Base-by-base conservation (phyloP, 92 coral and sea anemone species). In the Montipora capitata region DNA sequence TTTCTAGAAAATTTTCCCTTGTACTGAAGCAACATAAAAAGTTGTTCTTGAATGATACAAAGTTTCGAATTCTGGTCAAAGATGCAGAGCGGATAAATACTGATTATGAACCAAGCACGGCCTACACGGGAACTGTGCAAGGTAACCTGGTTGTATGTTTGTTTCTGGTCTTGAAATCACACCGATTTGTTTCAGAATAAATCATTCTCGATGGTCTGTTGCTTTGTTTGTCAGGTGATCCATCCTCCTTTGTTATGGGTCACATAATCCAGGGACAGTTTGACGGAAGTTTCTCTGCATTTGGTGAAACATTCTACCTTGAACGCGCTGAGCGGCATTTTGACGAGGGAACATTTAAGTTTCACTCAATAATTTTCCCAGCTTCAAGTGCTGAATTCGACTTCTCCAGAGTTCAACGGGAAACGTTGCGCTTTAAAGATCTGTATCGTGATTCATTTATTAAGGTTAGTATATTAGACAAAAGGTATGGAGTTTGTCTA, bases 241-340 rank as follows among this genome's bases (percentile, higher is more conserved):
- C 18, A 8, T 45, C 68, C 4, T 97, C 99, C 11, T 84, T 84
- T 7, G 94, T 93, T 7, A 92, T 93, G 72, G 98, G 97, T 1
- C 93, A 94, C 39, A 83, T 97, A 42, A 27, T 66, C 4, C 62
- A 85, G 9, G 98, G 98, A 16, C 56, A 65, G 64, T 94, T 97
- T 69, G 96, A 91, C 38, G 99, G 99, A 72, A 89, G 90, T 51
- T 76, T 95, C 61, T 87, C 76, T 69, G 75, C 90, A 38, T 77
- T 74, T 27, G 82, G 83, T 3, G 90, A 88, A 41, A 79, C 86
- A 4, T 95, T 88, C 79, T 78, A 93, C 64, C 67, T 93, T 20
- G 98, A 95, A 77, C 96, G 96, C 20, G 83, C 92, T 2, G 72
- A 85, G n/a, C 83, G 96, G 59, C 83, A 95, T 48, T 52, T 79